Conservation (phyloP, 2,888 invertebrate genomes). For the Colletes collaris region DNA sequence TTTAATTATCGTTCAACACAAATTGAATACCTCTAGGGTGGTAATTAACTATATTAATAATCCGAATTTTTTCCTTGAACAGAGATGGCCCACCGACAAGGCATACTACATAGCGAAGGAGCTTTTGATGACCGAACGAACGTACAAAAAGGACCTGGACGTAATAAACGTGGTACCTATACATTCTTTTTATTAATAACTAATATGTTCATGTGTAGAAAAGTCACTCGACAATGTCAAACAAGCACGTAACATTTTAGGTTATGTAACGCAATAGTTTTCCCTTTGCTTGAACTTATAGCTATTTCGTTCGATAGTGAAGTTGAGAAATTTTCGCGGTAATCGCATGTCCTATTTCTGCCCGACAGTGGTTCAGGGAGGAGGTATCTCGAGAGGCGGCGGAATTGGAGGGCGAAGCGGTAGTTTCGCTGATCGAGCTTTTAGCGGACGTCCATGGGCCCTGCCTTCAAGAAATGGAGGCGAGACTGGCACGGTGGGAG, state of each 20-base stretch:
- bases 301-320: too few species aligned
- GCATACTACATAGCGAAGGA: slow-evolving; percentile 95
- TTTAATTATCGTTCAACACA: too few species aligned
- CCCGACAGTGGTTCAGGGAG: slow-evolving; percentile 89
- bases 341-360: slow-evolving; percentile 12
- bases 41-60: too few species aligned
- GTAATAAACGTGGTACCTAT: slow-evolving; percentile 91
- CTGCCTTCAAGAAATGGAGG: slow-evolving; percentile 91
- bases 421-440: slow-evolving; percentile 87
- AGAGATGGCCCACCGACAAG: slow-evolving; percentile 88
- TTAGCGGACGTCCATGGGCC: slow-evolving; percentile 92
- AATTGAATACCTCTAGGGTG: too few species aligned
- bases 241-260: too few species aligned
- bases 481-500: slow-evolving; percentile 90
- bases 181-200: too few species aligned
- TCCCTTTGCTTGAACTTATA: too few species aligned
- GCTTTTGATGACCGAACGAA: slow-evolving; percentile 97
- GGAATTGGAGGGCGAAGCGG: slow-evolving; percentile 86
- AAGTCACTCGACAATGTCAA: too few species aligned
- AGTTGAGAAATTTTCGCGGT: neutral
- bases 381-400: slow-evolving; percentile 86
- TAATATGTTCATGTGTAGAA: too few species aligned
- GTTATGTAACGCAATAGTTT: too few species aligned
- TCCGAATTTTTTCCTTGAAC: slow-evolving; percentile 67
- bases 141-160: slow-evolving; percentile 97